Conservation (phyloP, 2,888 invertebrate species). For the Sipunculus nudus region DNA sequence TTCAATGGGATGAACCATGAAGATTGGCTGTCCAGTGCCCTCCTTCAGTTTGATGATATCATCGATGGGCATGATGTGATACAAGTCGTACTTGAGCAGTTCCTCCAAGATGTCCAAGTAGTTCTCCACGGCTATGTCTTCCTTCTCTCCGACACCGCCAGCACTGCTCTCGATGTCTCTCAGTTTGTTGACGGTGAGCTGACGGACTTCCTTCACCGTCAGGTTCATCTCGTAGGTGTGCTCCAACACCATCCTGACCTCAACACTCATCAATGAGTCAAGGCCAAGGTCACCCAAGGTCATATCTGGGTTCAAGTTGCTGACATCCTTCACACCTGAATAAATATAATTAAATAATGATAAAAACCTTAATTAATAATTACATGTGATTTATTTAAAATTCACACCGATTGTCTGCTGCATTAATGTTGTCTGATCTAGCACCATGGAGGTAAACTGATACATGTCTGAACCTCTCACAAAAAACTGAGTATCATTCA, state of each 20-base stretch:
- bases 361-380: no score
- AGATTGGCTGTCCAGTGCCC: conserved; percentile 43
- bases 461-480: no score
- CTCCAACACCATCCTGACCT: conserved; percentile 95
- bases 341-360: no score
- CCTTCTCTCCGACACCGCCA: no score
- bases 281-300: conserved; percentile 94
- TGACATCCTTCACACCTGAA: conserved; percentile 84
- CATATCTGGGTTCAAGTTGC: conserved; percentile 78
- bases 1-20: conserved; percentile 65
- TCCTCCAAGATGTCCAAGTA: conserved; percentile 1
- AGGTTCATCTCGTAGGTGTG: conserved; percentile 90
- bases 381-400: no score
- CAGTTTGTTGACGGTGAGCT: conserved; percentile 55
- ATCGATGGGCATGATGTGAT: conserved; percentile 77
- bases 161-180: conserved; percentile 20
- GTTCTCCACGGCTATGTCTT: background rate
- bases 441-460: no score
- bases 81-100: conserved; percentile 42
- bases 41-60: conserved; percentile 72
- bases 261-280: conserved; percentile 98
- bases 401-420: no score
- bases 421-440: no score
- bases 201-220: conserved; percentile 89
- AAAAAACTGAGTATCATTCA: no score